A percentile compares a stretch with the other conserved stretches of the same genome.
phyloP scores from a whole-genome alignment of 2,888 invertebrate genomes.

The Andrena marginata region DNA sequence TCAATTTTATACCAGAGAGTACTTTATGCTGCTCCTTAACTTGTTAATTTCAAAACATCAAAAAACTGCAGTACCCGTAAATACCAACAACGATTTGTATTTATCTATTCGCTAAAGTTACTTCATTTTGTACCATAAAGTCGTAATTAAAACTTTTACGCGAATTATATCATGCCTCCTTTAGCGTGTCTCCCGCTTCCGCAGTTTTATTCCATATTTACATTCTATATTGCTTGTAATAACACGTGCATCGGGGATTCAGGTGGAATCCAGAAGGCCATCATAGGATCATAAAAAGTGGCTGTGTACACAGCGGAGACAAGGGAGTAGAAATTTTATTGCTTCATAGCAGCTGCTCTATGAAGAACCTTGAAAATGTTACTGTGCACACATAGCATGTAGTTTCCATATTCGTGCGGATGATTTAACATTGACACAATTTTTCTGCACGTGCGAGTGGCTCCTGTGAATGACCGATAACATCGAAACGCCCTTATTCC shows the following conservation, averaged over 20 bases:
- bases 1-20: neutral
- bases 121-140: neutral
- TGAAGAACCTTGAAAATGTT: constrained; percentile 11
- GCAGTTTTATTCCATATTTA: neutral
- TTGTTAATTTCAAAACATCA: neutral
- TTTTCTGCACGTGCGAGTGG: constrained; percentile 43
- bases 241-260: constrained; percentile 3
- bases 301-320: constrained; percentile 1
- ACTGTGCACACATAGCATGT: neutral
- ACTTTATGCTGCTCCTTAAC: neutral
- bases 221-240: constrained; percentile 1
- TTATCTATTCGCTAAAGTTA: neutral
- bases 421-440: constrained; percentile 35
- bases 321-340: constrained; percentile 4
- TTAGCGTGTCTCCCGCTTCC: neutral
- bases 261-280: constrained; percentile 9
- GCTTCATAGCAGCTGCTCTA: constrained; percentile 1
- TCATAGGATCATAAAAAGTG: constrained; percentile 19
- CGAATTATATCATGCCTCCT: neutral
- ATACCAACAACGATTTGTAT: neutral
- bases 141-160: constrained; percentile 2
- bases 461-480: constrained; percentile 13
- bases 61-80: neutral
- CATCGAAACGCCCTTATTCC: neutral
- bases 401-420: constrained; percentile 19